Percentiles rank a stretch among this genome's conserved stretches.
These are phyloP conservation scores for Clitarchus hookeri DNA, from an alignment of 2,888 invertebrate genomes.

Conservation along the genomic window DNA sequence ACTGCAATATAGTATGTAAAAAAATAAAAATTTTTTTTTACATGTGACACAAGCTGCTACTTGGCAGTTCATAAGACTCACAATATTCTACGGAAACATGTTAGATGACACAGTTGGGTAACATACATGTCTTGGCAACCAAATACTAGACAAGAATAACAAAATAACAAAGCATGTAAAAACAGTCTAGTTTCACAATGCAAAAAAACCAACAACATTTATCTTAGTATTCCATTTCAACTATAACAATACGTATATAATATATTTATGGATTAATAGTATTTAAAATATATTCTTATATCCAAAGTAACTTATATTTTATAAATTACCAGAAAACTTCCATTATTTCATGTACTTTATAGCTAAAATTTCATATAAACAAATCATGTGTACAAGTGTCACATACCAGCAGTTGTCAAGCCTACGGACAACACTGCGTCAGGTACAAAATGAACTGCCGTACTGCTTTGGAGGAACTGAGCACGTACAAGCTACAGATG, in stretches of 20 bases:
- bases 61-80: neutral
- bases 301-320: neutral
- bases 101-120: neutral
- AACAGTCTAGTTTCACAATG: neutral
- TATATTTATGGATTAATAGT: neutral
- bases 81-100: neutral
- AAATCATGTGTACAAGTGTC: neutral
- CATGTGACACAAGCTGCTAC: too few species aligned
- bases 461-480: neutral
- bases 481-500: neutral
- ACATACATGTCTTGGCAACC: neutral
- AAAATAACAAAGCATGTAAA: neutral
- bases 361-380: neutral
- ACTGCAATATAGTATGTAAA: too few species aligned
- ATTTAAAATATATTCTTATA: slow-evolving; percentile 7
- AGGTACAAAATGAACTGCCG: neutral
- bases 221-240: neutral
- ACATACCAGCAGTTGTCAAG: neutral
- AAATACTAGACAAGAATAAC: neutral
- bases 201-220: neutral
- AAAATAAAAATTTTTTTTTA: too few species aligned
- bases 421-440: neutral
- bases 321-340: neutral
- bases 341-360: neutral
- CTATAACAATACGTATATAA: neutral